Evolutionary conservation across 1,140 invertebrate species (phyloP), one percentile per base, ranked within the genome.

Genomic region (Reticulitermes speratus): DNA sequence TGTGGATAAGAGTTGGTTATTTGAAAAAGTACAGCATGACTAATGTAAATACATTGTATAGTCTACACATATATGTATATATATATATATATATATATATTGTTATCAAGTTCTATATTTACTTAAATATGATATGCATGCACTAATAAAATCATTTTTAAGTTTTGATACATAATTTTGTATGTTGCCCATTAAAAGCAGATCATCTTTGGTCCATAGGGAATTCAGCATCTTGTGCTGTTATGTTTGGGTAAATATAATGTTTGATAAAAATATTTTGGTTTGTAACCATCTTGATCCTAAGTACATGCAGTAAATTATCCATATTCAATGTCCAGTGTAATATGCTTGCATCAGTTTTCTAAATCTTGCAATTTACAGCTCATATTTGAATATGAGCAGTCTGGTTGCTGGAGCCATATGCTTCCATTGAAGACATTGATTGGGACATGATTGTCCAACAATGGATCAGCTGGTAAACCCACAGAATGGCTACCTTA

Each of bases 11-110:
- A 25, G 48, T 44, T 44, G 9, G 32, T 84, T 84, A 84, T 84
- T 84, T 44, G 23, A 45, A 84, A 45, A 83, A 38, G 23, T 48
- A 44, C 38, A 83, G 8, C 45, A 48, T 83, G 45, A 44, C 82
- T 83, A 83, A 83, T 83, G 82, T 83, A 44, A 83, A 48, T 83
- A 84, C 48, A 75, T 75, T 75, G 65, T 75, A 30, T 30, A 38
- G 38, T 38, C 38, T 38, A 38, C 38, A 5, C 38, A 38, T 75
- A 75, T 75, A 8, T 75, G n/a, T 75, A 30, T 25, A 75, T 11
- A 75, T 30, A n/a, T n/a, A 52, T 52, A 52, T 52, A 52, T 52
- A 52, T 52, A 55, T 75, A 75, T n/a, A 75, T 25, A 75, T 75
- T 30, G 65, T 75, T 75, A 75, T 75, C 65, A 75, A 75, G 65